These are phyloP conservation scores for Bicyclus anynana DNA, from an alignment of 1,140 invertebrate species.

Conservation along the genomic window DNA sequence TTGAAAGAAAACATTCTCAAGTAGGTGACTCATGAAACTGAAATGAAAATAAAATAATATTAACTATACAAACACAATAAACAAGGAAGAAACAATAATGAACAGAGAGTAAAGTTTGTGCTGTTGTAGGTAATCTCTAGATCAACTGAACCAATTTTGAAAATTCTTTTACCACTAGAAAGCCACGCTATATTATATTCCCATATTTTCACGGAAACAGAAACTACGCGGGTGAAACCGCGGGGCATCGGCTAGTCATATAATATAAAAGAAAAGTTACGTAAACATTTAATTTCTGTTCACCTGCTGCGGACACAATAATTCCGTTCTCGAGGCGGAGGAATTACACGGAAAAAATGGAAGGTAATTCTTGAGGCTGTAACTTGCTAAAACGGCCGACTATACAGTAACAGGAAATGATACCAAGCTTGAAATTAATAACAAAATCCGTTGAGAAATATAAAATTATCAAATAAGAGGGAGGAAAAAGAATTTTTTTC, in stretches of 20 bases:
- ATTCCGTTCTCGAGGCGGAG: constrained; percentile 48
- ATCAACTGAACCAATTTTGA: too few relatives aligned
- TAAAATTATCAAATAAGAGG: constrained; percentile 14
- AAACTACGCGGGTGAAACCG: too few relatives aligned
- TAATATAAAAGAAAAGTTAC: constrained; percentile 1
- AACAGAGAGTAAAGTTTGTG: too few relatives aligned
- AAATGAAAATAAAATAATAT: too few relatives aligned
- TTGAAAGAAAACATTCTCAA: too few relatives aligned
- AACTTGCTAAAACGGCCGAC: constrained; percentile 46
- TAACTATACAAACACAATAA: too few relatives aligned
- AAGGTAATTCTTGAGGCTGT: constrained; percentile 56
- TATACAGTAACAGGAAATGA: constrained; percentile 38
- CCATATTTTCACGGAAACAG: too few relatives aligned
- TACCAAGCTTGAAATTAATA: constrained; percentile 43
- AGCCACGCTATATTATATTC: too few relatives aligned
- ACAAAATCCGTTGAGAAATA: constrained; percentile 12
- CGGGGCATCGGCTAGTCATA: not conserved
- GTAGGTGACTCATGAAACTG: too few relatives aligned
- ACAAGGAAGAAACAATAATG: too few relatives aligned
- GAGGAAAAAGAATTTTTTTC: constrained; percentile 9
- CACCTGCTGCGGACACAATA: constrained; percentile 45
- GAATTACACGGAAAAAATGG: constrained; percentile 54
- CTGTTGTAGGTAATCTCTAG: too few relatives aligned
- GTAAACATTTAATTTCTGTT: constrained; percentile 27
- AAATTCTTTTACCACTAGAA: too few relatives aligned